A percentile compares a stretch with the other conserved stretches of the same genome.
Conservation (phyloP, 2,888 invertebrate genomes). For the Malthinus flaveolus region DNA sequence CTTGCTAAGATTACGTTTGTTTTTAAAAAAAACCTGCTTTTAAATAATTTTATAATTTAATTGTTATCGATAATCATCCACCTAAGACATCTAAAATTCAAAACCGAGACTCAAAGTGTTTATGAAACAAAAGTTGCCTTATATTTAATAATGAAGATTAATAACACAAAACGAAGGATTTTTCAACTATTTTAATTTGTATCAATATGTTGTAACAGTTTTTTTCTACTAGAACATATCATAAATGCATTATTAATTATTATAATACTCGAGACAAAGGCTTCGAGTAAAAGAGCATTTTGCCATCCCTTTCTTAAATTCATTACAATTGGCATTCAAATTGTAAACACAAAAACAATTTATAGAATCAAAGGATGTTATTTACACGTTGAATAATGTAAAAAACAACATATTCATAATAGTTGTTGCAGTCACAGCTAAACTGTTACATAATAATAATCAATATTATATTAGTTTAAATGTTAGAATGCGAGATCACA, state of each 20-base stretch:
- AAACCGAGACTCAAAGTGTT: too few relatives aligned
- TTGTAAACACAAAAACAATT: conserved; percentile 8
- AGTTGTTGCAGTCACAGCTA: conserved; percentile 56
- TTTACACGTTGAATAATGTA: conserved; percentile 14
- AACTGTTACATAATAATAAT: conserved; percentile 34
- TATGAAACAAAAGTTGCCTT: too few relatives aligned
- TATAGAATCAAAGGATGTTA: not conserved
- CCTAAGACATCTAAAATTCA: too few relatives aligned
- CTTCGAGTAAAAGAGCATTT: conserved; percentile 48
- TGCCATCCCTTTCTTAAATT: conserved; percentile 47
- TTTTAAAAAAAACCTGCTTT: too few relatives aligned
- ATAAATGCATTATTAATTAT: conserved; percentile 50
- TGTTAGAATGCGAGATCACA: conserved; percentile 43
- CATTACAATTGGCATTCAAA: conserved; percentile 18
- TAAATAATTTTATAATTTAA: too few relatives aligned
- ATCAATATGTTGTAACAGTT: conserved; percentile 42
- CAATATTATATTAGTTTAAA: conserved; percentile 31
- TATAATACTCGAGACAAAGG: conserved; percentile 42
- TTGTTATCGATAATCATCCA: too few relatives aligned
- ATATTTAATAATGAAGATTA: not conserved
- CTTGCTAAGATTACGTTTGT: too few relatives aligned
- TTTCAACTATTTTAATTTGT: conserved; percentile 39
- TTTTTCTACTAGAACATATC: conserved; percentile 45
- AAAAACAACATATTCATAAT: conserved; percentile 32
- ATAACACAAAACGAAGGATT: not conserved